Evolutionary conservation across 2,888 invertebrate genomes (phyloP), one percentile per base, ranked within the genome.

Genomic region (Eilema caniola): DNA sequence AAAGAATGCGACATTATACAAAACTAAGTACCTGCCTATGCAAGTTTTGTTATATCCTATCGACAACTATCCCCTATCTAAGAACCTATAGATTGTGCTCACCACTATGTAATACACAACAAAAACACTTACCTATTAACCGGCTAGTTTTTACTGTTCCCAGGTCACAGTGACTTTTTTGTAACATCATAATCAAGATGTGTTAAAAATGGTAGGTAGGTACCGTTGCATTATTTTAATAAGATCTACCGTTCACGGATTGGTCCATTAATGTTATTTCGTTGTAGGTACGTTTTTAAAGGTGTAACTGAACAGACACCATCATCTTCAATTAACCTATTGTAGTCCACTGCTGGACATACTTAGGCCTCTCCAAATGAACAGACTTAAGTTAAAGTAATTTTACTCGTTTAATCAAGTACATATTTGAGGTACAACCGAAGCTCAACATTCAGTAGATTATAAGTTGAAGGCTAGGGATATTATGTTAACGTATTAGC

Each of bases 401-500:
- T 53, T n/a, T 53, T n/a, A n/a, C 53, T 53, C n/a, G 53, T n/a
- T n/a, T 20, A 20, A 1, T 53, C 8, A 5, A 47, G 7, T 41
- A 41, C 4, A 33, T 33, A 10, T 7, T 33, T 1, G 33, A 33
- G 16, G 41, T 41, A 41, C 20, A 66, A 67, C 69, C 33, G 56
- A 62, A 60, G 65, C 14, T 16, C 10, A 37, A 20, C 33, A 61
- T 61, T 67, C 64, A 69, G 28, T 59, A 70, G 65, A 69, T 70
- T 69, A 71, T 62, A 66, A 69, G 62, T 70, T 71, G 53, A 65
- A 60, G 41, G 14, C 31, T 71, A 70, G 65, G 65, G 56, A 68
- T 62, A 62, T 66, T 65, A 67, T 68, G 69, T 64, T 73, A 75
- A 79, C 71, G 77, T 85, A 85, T 87, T 88, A 85, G 83, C 79